Conservation (phyloP, 2,888 invertebrate genomes). For the Fabriciana adippe region DNA sequence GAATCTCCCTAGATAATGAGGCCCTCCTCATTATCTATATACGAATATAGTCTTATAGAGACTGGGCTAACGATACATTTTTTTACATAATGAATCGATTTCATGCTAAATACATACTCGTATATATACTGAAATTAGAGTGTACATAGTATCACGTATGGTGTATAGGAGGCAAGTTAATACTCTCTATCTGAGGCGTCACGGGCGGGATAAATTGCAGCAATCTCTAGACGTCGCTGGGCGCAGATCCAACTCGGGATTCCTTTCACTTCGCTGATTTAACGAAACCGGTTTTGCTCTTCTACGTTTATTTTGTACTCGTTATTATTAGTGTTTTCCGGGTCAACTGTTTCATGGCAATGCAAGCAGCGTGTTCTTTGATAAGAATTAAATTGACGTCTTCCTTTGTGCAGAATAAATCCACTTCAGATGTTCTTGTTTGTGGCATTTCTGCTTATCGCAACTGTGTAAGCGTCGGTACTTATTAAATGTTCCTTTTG, state of each 20-base stretch:
- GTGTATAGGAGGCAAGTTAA: constrained; percentile 33
- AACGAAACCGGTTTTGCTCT: constrained; percentile 55
- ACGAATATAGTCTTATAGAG: too few relatives aligned
- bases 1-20: too few relatives aligned
- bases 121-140: constrained; percentile 7
- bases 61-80: too few relatives aligned
- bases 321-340: constrained; percentile 60
- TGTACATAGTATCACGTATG: constrained; percentile 24
- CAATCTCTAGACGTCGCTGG: constrained; percentile 60
- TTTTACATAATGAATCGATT: too few relatives aligned
- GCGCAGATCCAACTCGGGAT: constrained; percentile 67
- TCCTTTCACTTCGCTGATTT: constrained; percentile 67
- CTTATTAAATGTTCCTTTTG: constrained; percentile 20
- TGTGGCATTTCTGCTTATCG: constrained; percentile 28
- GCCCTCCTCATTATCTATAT: too few relatives aligned
- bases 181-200: constrained; percentile 50
- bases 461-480: constrained; percentile 11
- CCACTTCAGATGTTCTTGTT: constrained; percentile 33
- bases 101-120: neutral
- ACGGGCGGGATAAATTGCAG: constrained; percentile 61
- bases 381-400: constrained; percentile 38
- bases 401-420: constrained; percentile 31
- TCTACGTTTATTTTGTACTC: constrained; percentile 52
- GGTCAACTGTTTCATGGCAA: constrained; percentile 52
- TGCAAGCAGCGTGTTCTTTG: constrained; percentile 35